phyloP scores from a whole-genome alignment of 1,140 invertebrate species.

The Drosophila punjabiensis region DNA sequence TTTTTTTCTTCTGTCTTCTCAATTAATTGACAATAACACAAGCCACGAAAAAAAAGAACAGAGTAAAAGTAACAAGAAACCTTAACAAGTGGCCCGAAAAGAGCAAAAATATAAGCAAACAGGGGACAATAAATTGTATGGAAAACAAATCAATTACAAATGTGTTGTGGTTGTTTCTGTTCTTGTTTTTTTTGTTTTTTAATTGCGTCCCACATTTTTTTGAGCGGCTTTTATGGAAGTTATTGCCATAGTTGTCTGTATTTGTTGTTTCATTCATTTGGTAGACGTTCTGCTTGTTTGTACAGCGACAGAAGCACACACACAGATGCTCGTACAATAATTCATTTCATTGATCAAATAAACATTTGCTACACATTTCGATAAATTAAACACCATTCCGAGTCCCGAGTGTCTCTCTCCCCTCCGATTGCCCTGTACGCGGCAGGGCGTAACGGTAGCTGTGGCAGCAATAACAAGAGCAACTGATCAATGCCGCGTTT shows the following conservation, averaged over 20 bases:
- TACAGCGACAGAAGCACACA: constrained; percentile 19
- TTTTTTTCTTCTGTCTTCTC: constrained; percentile 31
- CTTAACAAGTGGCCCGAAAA: constrained; percentile 38
- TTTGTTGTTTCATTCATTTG: constrained; percentile 67
- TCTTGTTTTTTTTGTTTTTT: constrained; percentile 1
- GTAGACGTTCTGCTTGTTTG: constrained; percentile 60
- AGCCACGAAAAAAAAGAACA: constrained; percentile 4
- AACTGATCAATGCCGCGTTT: constrained; percentile 54
- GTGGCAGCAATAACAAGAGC: constrained; percentile 31
- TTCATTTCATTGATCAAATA: constrained; percentile 84
- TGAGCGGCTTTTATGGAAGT: constrained; percentile 51
- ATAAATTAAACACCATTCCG: constrained; percentile 71
- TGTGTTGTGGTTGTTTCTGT: constrained; percentile 24
- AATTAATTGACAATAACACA: constrained; percentile 66
- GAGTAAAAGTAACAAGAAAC: constrained; percentile 27
- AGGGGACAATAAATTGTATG: constrained; percentile 66
- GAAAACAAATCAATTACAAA: constrained; percentile 81
- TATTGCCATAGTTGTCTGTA: constrained; percentile 26
- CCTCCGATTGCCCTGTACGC: constrained; percentile 22
- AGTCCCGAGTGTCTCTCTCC: constrained; percentile 4
- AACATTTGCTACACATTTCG: constrained; percentile 81
- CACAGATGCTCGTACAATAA: constrained; percentile 65
- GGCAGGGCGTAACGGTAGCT: constrained; percentile 62
- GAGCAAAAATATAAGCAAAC: constrained; percentile 20
- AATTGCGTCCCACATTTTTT: constrained; percentile 39